Base-by-base conservation (phyloP, 2,888 invertebrate species). In the Baccha elongata region DNA sequence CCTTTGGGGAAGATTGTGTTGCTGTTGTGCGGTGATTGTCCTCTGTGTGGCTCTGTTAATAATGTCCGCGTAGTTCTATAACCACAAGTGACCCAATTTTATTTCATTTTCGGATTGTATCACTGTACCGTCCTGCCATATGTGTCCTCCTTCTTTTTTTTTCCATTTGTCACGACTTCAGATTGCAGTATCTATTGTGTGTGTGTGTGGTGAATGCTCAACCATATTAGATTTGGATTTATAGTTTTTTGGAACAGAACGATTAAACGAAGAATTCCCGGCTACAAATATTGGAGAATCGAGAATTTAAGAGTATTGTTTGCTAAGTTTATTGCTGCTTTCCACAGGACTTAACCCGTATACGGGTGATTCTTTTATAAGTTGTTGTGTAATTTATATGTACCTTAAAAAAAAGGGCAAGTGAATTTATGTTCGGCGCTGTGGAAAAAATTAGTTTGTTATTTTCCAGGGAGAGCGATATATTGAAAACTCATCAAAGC, bases 31-130 rank as follows among this genome's bases (percentile, higher is more conserved):
- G 35, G 35, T 58, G 21, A 23, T 15, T 60, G 60, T 44, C 42
- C 60, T 60, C 42, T 44, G 42, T 42, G 26, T 13, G 29, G 13
- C 10, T 52, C 26, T 26, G 46, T 35, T 71, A 17, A 71, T 58
- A 60, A 48, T 40, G 80, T 74, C 71, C 52, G 10, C 69, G 73
- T 79, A 21, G 58, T 80, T 79, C 67, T 60, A 78, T 64, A 72
- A 76, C 69, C 84, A 68, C 76, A 53, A 69, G 75, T 65, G 75
- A 71, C 80, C 75, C 50, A 42, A 50, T 64, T 80, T 64, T 46
- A 17, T 62, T 55, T 48, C 21, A 35, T 71, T 50, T 52, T 21
- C 10, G 35, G 35, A 53, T 42, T 50, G 17, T 29, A 10, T 42
- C 8, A 44, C 44, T 15, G 21, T 64, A 19, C 44, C 32, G 26